Percentiles rank a stretch among this genome's conserved stretches.
Evolutionary conservation across 2,113 vertebrate species (phyloP).

Genomic region (Chaenogobius annularis): DNA sequence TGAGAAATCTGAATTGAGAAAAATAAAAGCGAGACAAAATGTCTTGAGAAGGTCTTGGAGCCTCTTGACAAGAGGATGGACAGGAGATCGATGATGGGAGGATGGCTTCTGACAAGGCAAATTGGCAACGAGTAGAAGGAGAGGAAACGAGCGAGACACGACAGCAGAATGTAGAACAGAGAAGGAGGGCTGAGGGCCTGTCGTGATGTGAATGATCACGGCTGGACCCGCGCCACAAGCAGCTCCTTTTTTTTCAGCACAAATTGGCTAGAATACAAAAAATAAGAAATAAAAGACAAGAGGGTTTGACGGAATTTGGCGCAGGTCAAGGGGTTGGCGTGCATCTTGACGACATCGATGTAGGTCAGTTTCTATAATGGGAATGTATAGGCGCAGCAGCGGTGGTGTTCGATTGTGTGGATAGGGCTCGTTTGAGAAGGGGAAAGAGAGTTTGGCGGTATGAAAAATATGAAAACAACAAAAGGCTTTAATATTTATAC

Average conservation of each 20-base stretch:
- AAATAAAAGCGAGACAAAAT: neutral
- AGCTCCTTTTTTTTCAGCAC: neutral
- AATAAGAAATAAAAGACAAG: neutral
- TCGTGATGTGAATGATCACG: slow-evolving; percentile 11
- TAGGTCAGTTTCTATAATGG: slow-evolving; percentile 4
- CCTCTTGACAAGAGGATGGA: slow-evolving; percentile 33
- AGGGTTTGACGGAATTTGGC: slow-evolving; percentile 13
- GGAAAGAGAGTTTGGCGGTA: neutral
- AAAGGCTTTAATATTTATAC: no score
- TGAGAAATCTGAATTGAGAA: slow-evolving; percentile 12
- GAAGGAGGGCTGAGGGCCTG: slow-evolving; percentile 18
- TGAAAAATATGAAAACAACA: no score
- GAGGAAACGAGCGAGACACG: slow-evolving; percentile 33
- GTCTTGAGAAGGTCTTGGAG: neutral
- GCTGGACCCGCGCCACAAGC: slow-evolving; percentile 20
- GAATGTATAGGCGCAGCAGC: neutral
- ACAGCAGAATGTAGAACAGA: slow-evolving; percentile 45
- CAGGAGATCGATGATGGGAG: slow-evolving; percentile 52
- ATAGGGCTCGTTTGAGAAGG: neutral
- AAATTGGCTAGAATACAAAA: neutral
- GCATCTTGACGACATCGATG: neutral
- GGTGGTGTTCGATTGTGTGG: neutral
- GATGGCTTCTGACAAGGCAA: slow-evolving; percentile 40
- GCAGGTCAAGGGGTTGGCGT: neutral
- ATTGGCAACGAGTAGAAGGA: slow-evolving; percentile 27